Evolutionary conservation across 2,888 invertebrate species (phyloP).

Genomic region (Branchipolynoe longqiensis): DNA sequence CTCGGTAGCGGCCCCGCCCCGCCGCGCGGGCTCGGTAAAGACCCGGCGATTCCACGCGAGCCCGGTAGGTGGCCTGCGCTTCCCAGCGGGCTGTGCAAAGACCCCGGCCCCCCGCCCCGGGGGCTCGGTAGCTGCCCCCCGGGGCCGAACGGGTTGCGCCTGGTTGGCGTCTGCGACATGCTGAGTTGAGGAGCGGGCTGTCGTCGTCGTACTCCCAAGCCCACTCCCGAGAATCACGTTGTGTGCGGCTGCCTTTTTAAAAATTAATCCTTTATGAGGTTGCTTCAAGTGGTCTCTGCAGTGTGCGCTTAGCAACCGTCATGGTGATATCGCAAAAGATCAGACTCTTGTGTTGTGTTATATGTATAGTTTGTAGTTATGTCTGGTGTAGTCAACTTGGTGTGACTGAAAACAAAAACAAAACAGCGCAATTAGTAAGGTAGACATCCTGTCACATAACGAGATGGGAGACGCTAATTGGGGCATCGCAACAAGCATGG

Average conservation of each 20-base stretch:
- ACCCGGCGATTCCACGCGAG: background rate
- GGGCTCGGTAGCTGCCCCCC: constrained; percentile 46
- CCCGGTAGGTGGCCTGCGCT: background rate
- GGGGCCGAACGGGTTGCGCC: constrained; percentile 41
- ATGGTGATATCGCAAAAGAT: background rate
- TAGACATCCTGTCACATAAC: background rate
- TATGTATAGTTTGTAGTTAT: background rate
- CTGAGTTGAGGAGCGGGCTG: constrained; percentile 10
- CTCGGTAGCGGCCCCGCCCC: background rate
- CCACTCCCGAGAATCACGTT: background rate
- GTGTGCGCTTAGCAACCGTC: background rate
- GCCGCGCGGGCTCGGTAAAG: constrained; percentile 22
- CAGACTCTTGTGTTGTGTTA: background rate
- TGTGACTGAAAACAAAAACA: background rate
- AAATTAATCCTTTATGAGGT: background rate
- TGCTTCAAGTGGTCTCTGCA: background rate
- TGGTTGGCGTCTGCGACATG: background rate
- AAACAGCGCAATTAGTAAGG: background rate
- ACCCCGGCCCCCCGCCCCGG: constrained; percentile 13
- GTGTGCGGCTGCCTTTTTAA: background rate
- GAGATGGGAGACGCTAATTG: too few relatives aligned
- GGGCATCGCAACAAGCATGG: too few relatives aligned
- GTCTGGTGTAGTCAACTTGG: too few relatives aligned
- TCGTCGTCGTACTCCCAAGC: background rate
- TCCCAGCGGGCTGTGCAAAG: background rate